Evolutionary conservation across 1,140 invertebrate species (phyloP).

Genomic region (Drosophila rufa): DNA sequence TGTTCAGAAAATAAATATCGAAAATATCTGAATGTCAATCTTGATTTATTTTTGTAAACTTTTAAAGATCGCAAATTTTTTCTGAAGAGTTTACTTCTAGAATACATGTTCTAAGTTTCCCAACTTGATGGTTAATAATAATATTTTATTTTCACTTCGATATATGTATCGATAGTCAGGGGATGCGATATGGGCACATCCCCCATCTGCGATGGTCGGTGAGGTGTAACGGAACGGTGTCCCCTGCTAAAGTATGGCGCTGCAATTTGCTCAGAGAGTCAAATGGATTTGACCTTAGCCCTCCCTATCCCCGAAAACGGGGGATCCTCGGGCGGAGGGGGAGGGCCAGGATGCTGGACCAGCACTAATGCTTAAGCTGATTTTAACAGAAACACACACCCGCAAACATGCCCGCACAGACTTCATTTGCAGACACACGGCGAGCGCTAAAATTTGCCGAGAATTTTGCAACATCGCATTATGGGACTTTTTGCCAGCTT

Average conservation of each 20-base stretch:
- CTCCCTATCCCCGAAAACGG: conserved; percentile 26
- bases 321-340: background rate
- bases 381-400: conserved; percentile 64
- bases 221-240: conserved; percentile 71
- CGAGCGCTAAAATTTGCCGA: conserved; percentile 26
- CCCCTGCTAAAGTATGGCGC: conserved; percentile 62
- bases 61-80: too few species aligned
- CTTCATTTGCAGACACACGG: conserved; percentile 67
- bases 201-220: conserved; percentile 45
- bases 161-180: background rate
- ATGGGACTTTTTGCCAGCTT: background rate
- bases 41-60: too few species aligned
- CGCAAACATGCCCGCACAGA: conserved; percentile 44
- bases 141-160: background rate
- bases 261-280: conserved; percentile 80
- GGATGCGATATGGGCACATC: background rate
- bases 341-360: conserved; percentile 45
- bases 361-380: conserved; percentile 82
- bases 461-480: conserved; percentile 22
- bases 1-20: too few species aligned
- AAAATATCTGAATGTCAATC: too few species aligned
- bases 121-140: too few species aligned
- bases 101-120: too few species aligned
- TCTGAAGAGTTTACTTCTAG: too few species aligned
- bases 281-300: conserved; percentile 80